phyloP scores from a whole-genome alignment of 2,113 vertebrate genomes.

The Ammodytes dubius region DNA sequence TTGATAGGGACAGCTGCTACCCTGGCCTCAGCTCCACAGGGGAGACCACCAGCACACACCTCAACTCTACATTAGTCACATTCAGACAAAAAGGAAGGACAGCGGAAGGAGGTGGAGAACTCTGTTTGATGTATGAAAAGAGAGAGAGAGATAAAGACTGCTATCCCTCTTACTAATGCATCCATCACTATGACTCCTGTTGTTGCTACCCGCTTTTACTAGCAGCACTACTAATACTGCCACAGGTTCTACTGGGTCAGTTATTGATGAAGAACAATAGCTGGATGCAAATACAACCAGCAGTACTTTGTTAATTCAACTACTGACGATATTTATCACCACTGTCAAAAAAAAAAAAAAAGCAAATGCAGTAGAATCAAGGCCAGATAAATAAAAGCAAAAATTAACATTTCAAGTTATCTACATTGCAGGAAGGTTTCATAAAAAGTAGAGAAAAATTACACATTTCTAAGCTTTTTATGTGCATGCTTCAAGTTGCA shows the following conservation, averaged over 20 bases:
- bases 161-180: neutral
- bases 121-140: constrained; percentile 20
- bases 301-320: neutral
- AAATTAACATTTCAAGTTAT: neutral
- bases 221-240: neutral
- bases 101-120: constrained; percentile 20
- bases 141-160: constrained; percentile 22
- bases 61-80: constrained; percentile 61
- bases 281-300: neutral
- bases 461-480: neutral
- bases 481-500: neutral
- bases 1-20: constrained; percentile 80
- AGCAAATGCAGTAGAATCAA: neutral
- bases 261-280: neutral
- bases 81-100: constrained; percentile 16
- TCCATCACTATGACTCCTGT: neutral
- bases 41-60: constrained; percentile 53
- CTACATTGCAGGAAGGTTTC: neutral
- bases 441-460: neutral
- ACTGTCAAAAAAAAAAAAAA: neutral
- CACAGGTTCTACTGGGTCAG: neutral
- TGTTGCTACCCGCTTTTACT: neutral
- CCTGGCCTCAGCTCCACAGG: constrained; percentile 64
- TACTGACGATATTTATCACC: neutral
- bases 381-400: neutral